Conservation (phyloP, 2,797 vertebrate genomes). For the Ptychadena robeensis region DNA sequence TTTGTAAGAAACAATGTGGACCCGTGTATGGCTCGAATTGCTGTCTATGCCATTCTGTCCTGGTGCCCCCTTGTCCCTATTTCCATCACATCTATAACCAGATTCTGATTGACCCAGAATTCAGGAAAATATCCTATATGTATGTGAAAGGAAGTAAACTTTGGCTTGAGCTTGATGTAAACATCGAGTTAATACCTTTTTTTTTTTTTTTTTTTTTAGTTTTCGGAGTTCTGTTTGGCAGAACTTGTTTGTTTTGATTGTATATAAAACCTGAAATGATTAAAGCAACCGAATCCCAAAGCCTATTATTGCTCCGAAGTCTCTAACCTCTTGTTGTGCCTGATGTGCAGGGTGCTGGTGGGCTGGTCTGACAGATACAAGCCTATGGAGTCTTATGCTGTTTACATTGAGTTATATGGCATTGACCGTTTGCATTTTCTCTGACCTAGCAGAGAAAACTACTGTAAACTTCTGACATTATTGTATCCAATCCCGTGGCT, state of each 20-base stretch:
- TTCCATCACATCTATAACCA: neutral
- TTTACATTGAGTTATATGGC: constrained; percentile 26
- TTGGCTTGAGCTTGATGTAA: neutral
- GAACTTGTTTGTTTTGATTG: neutral
- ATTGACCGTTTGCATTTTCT: neutral
- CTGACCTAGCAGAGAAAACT: neutral
- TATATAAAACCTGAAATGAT: neutral
- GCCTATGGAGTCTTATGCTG: constrained; percentile 4
- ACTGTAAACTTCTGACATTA: neutral
- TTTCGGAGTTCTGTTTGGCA: neutral
- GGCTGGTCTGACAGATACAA: neutral
- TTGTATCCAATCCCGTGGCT: neutral
- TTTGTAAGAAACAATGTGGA: too few species aligned
- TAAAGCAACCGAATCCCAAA: constrained; percentile 19
- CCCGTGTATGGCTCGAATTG: too few species aligned
- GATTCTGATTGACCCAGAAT: neutral
- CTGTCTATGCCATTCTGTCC: neutral
- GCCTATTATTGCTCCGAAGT: constrained; percentile 12
- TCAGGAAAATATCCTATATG: too few species aligned
- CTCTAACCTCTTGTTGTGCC: constrained; percentile 7
- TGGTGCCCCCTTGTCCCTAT: neutral
- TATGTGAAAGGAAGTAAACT: too few species aligned
- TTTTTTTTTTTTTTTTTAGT: too few species aligned
- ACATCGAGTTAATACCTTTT: too few species aligned
- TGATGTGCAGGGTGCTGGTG: constrained; percentile 1